Evolutionary conservation across 2,888 invertebrate species (phyloP).

Genomic region (Cephus sareptanus): DNA sequence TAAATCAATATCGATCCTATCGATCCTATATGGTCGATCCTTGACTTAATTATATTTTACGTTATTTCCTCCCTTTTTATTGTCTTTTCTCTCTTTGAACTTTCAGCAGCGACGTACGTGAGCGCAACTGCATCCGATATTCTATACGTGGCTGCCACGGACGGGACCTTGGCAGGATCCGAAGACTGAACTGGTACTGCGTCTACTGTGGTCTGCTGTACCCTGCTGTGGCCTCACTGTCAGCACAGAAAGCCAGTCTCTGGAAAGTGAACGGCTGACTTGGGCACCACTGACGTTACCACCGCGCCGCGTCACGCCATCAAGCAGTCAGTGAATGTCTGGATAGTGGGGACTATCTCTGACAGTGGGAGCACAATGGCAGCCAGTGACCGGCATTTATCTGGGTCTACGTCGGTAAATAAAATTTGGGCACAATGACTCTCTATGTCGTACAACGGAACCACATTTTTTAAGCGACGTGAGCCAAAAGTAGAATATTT

Average conservation of each 20-base stretch:
- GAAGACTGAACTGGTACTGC: background rate
- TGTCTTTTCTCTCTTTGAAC: background rate
- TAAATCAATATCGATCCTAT: background rate
- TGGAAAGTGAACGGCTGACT: constrained; percentile 9
- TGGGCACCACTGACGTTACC: constrained; percentile 9
- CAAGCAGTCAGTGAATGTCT: background rate
- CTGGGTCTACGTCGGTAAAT: background rate
- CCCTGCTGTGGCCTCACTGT: background rate
- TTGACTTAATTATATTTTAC: background rate
- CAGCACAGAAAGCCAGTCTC: constrained; percentile 4
- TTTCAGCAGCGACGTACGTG: background rate
- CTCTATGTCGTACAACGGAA: background rate
- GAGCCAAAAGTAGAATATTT: background rate
- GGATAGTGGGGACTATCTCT: background rate
- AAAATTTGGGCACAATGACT: background rate
- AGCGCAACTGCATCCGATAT: background rate
- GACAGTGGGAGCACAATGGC: background rate
- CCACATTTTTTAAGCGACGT: background rate
- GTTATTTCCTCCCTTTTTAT: background rate
- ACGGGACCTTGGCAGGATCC: background rate
- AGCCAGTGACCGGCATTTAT: background rate
- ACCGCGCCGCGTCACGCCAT: background rate
- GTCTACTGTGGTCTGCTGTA: background rate
- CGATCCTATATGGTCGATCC: no score
- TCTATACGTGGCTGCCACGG: background rate